Evolutionary conservation across 2,113 vertebrate species (phyloP), one percentile per base, ranked within the genome.

Genomic region (Rattus rattus): DNA sequence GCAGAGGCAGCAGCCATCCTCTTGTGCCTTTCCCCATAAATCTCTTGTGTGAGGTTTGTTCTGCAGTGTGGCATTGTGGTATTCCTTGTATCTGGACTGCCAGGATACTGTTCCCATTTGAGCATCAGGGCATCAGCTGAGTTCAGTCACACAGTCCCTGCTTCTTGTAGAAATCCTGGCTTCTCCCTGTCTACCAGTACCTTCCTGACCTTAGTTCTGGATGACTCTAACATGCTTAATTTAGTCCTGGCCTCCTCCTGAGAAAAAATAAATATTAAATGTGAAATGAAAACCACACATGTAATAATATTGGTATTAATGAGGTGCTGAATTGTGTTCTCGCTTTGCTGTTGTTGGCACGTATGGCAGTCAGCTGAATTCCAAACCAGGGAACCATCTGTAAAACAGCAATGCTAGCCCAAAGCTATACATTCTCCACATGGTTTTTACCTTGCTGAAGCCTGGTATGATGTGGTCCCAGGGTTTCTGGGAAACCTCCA

Each of bases 301-400:
- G 94, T 90, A 96, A 97, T 97, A 97, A 97, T 93, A 91, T 85
- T 95, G 69, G 91, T 83, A 97, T 98, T 97, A 97, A 97, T 93
- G 96, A 96, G 97, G 96, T 96, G 97, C 83, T 96, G 96, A 97
- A 97, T 95, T 97, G 88, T 97, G 93, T 95, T 95, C 84, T 75
- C 90, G 94, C 93, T 97, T 94, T 97, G 97, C 94, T 97, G 61
- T 97, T 95, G 94, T 97, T 97, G 97, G 96, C 96, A 96, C 92
- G 63, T 91, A 49, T 80, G 24, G 75, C 61, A 69, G 90, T 94
- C 94, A 91, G 90, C 70, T 17, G 28, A 96, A 95, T 97, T 97
- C 77, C 94, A 95, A 93, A 87, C 77, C 49, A 33, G 95, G 70
- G 92, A 96, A 88, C 39, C 26, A 5, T 96, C 96, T 10, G 19